Evolutionary conservation across 2,888 invertebrate species (phyloP), one percentile per base, ranked within the genome.

Genomic region (Chrysomela aeneicollis): DNA sequence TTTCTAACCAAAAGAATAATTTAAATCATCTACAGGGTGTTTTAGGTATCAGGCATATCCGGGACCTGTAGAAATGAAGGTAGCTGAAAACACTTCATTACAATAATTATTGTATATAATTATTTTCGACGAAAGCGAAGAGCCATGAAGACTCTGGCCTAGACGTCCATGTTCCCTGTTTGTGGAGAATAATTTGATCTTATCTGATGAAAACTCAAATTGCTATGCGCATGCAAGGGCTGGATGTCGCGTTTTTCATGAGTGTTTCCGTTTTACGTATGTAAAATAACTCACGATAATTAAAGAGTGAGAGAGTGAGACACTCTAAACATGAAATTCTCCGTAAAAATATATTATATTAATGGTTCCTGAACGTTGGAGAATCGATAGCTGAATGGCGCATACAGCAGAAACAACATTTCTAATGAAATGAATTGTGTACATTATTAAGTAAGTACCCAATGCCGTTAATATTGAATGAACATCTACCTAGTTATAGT

Each of bases 241-340:
- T 42, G n/a, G 42, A 15, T 42, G 42, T 42, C 42, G 15, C 42
- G 42, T 42, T 42, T 15, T n/a, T 42, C 42, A 15, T 42, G 42
- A 42, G 6, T 42, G n/a, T 42, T 42, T 42, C 15, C 42, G 42
- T 42, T 42, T 15, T 6, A 42, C 42, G 15, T 42, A 42, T 42
- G 42, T 42, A 15, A 42, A 42, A 12, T 42, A 42, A 42, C 42
- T 42, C 12, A 42, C 15, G 42, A 42, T 15, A 15, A 42, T 42
- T 42, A 15, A 42, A 42, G 42, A 42, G 42, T 15, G 42, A 42
- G 15, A 42, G 15, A 42, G 42, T 42, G 42, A 42, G 42, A 42
- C 2, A 42, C 6, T 15, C 10, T 42, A 42, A 42, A 42, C 15
- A 42, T 42, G n/a, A 42, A n/a, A 42, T 42, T 42, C 42, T 15